These are phyloP conservation scores for Xiphophorus maculatus DNA, from an alignment of 2,113 vertebrate genomes.

Conservation along the genomic window DNA sequence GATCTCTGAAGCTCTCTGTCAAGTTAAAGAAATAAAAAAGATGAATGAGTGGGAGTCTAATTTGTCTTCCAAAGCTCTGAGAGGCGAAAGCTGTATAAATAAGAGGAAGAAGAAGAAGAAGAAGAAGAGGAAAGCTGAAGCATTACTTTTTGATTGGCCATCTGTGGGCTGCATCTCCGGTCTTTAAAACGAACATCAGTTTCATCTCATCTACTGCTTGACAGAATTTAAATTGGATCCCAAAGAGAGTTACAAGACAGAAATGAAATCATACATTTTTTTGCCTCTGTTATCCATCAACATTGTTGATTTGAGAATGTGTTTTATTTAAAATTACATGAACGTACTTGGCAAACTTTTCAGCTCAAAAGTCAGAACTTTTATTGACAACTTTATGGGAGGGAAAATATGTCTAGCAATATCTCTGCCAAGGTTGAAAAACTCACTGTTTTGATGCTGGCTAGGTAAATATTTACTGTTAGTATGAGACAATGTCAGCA, in stretches of 20 bases:
- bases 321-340: conserved; percentile 38
- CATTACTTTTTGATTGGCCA: conserved; percentile 63
- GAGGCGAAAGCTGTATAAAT: conserved; percentile 47
- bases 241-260: conserved; percentile 55
- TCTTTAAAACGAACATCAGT: conserved; percentile 63
- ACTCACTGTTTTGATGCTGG: conserved; percentile 14
- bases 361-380: conserved; percentile 18
- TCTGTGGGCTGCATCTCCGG: conserved; percentile 47
- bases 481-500: conserved; percentile 2
- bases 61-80: conserved; percentile 46
- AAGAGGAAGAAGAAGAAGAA: conserved; percentile 10
- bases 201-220: conserved; percentile 67
- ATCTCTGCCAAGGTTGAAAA: conserved; percentile 14
- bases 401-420: conserved; percentile 22
- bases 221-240: conserved; percentile 74
- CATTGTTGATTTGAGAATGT: conserved; percentile 41
- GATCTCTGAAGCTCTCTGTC: conserved; percentile 21
- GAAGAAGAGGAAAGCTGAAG: conserved; percentile 16
- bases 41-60: conserved; percentile 28
- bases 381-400: neutral
- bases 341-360: conserved; percentile 45
- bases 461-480: conserved; percentile 24
- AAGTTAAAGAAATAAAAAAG: conserved; percentile 20
- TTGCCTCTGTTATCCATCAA: conserved; percentile 24
- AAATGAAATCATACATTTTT: conserved; percentile 55